A percentile compares a stretch with the other conserved stretches of the same genome.
Conservation (phyloP, 1,140 invertebrate genomes). For the Drosophila punjabiensis region DNA sequence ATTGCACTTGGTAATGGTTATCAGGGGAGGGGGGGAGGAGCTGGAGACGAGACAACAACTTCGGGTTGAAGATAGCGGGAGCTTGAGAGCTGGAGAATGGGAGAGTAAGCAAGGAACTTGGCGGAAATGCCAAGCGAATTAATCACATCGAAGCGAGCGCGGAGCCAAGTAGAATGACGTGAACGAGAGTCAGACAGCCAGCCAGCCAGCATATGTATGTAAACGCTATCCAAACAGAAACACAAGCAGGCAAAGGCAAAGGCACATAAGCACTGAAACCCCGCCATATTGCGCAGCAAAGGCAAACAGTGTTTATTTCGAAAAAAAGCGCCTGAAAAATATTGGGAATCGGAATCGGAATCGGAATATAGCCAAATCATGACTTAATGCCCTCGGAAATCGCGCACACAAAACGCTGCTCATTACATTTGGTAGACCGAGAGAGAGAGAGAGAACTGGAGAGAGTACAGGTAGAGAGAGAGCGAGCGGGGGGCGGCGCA, state of each 20-base stretch:
- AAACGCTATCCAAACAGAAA: slow-evolving; percentile 72
- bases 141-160: slow-evolving; percentile 66
- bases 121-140: slow-evolving; percentile 78
- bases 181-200: slow-evolving; percentile 47
- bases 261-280: slow-evolving; percentile 20
- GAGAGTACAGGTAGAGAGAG: slow-evolving; percentile 61
- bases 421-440: slow-evolving; percentile 53
- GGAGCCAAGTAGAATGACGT: slow-evolving; percentile 68
- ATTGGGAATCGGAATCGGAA: slow-evolving; percentile 59
- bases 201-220: slow-evolving; percentile 50
- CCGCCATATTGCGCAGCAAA: slow-evolving; percentile 72
- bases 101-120: slow-evolving; percentile 70
- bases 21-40: neutral
- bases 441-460: slow-evolving; percentile 45
- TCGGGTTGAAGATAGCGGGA: slow-evolving; percentile 54
- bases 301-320: slow-evolving; percentile 64
- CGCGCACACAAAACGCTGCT: slow-evolving; percentile 58
- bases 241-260: slow-evolving; percentile 26
- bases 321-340: slow-evolving; percentile 62
- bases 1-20: slow-evolving; percentile 20
- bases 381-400: slow-evolving; percentile 72
- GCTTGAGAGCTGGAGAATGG: slow-evolving; percentile 11
- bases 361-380: slow-evolving; percentile 58
- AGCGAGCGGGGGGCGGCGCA: slow-evolving; percentile 44
- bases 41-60: slow-evolving; percentile 39